Percentiles rank a stretch among this genome's conserved stretches.
Evolutionary conservation across 2,113 vertebrate species (phyloP).

Genomic region (Chionomys nivalis): DNA sequence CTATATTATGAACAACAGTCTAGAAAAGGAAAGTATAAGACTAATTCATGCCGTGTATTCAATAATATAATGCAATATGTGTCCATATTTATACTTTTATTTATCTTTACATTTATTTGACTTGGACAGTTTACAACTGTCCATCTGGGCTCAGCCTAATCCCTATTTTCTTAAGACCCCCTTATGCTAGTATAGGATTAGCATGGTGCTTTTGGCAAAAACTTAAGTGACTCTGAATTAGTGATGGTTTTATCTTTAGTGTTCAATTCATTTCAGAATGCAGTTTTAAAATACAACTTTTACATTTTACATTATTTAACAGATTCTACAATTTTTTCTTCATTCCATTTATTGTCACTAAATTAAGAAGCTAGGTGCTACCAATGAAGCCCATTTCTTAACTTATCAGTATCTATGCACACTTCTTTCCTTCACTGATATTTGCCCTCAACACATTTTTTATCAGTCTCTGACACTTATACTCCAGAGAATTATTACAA

Average conservation of each 20-base stretch:
- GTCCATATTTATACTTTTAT: neutral
- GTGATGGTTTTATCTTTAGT: neutral
- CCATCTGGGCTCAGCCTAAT: fast-evolving
- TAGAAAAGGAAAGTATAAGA: neutral
- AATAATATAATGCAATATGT: neutral
- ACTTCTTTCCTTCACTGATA: neutral
- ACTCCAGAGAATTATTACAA: neutral
- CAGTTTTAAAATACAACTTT: neutral
- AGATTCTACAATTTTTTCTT: neutral
- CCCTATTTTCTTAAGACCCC: neutral
- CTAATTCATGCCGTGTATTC: neutral
- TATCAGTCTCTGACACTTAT: neutral
- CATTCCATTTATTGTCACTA: neutral
- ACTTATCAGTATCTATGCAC: neutral
- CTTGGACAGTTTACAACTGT: neutral
- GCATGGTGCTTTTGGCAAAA: neutral
- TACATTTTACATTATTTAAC: neutral
- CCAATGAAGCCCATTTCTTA: neutral
- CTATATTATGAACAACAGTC: neutral
- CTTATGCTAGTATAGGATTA: neutral
- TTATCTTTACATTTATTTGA: neutral
- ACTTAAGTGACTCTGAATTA: neutral
- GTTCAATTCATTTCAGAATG: neutral
- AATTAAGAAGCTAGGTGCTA: neutral
- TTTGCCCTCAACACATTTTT: neutral